Evolutionary conservation across 2,888 invertebrate species (phyloP), one percentile per base, ranked within the genome.

Genomic region (Xanthorhoe spadicearia): DNA sequence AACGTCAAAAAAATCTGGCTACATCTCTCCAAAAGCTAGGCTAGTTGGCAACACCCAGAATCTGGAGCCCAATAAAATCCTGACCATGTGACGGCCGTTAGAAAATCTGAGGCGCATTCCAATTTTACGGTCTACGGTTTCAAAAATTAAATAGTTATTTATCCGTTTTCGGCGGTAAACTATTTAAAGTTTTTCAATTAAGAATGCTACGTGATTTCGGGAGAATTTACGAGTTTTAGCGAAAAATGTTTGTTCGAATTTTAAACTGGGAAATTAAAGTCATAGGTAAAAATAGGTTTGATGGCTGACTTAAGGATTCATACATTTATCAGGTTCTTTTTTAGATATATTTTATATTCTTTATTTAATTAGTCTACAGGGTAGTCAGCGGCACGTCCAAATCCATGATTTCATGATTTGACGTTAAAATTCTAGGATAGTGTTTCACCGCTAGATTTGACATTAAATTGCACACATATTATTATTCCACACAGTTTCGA

Each of bases 91-190:
- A 73, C 77, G 77, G 71, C 74, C 73, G 72, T 61, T 66, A 70
- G 69, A 73, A 68, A 65, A 69, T 64, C 69, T 56, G 51, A 51
- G 73, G 73, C 75, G 77, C 77, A 76, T 74, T 79, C 78, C 80
- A 81, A 82, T 83, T 83, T 82, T 78, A 80, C 79, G 83, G 76
- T 80, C 68, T 73, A 69, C 75, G 76, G 75, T 74, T 80, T 81
- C 75, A 80, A 81, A 81, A 81, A 82, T 82, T 79, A 81, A 74
- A 76, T 72, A 68, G 57, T 63, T 57, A 70, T 70, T 73, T 70
- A 69, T 69, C 15, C 63, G 46, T 62, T 61, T 65, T 64, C 54
- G 53, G 17, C 3, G 7, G 15, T 48, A 17, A 48, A 48, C 15
- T 17, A 48, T 17, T 13, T 58, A 49, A 32, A 49, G 32, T 48